Evolutionary conservation across 2,888 invertebrate genomes (phyloP), one percentile per base, ranked within the genome.

Genomic region (Nebria brevicollis): DNA sequence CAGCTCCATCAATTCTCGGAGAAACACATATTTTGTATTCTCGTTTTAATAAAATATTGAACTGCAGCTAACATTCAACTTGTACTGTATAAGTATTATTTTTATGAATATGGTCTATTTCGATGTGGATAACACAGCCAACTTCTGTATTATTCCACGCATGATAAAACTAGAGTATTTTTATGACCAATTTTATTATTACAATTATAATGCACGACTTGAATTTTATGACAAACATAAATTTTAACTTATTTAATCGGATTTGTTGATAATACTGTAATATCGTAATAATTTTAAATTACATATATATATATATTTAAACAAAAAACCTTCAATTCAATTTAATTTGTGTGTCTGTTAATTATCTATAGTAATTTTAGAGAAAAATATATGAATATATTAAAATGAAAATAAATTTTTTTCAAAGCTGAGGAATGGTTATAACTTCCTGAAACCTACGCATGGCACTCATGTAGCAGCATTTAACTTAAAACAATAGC

Each of bases 171-270:
- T n/a, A 25, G 13, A 10, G 4, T 68, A 68, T 68, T 54, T 77
- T 77, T 77, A 77, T 43, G 66, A n/a, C 77, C 43, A 70, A 70
- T 20, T 77, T 77, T 77, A 70, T 77, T 42, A 77, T 70, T 72
- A 77, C 70, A 77, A 77, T 70, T 34, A 34, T 5, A 34, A 34
- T 34, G 34, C 34, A 34, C 34, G 4, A 70, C 25, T 77, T 42
- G 42, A 13, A 77, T 41, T 77, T 77, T 70, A 77, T 70, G 77
- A 26, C 77, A 70, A 77, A 77, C 70, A 77, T 43, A 77, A 70
- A 77, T 70, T 77, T 72, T 77, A 54, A 54, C 54, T 54, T 54
- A 54, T 54, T 54, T 54, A 54, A 7, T 54, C 54, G 7, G 2
- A 54, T 54, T 54, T 54, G 54, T 54, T 54, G 2, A 8, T 54